These are phyloP conservation scores for Popillia japonica DNA, from an alignment of 1,140 invertebrate species.

Conservation along the genomic window DNA sequence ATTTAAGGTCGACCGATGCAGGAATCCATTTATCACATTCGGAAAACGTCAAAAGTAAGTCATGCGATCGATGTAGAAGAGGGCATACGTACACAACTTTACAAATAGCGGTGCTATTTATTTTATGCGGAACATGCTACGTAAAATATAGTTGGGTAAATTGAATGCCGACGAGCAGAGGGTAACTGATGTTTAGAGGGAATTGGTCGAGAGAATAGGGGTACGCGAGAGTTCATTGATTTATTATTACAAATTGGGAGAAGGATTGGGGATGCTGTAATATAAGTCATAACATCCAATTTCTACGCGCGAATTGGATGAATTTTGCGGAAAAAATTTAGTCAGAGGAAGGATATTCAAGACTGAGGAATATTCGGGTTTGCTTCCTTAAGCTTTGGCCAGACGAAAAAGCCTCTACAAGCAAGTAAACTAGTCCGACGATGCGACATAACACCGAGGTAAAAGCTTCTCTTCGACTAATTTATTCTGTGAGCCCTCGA, in stretches of 20 bases:
- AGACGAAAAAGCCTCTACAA: too few relatives aligned
- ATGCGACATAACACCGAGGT: not conserved
- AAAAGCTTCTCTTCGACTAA: too few relatives aligned
- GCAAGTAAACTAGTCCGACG: not conserved
- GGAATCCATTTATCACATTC: constrained; percentile 8
- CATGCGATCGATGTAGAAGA: constrained; percentile 14
- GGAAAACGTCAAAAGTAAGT: constrained; percentile 25
- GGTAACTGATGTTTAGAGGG: not conserved
- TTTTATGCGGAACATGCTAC: not conserved
- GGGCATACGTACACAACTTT: constrained; percentile 21
- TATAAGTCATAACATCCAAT: too few relatives aligned
- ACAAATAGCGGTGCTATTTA: constrained; percentile 7
- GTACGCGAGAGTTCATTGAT: not conserved
- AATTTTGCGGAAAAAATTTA: too few relatives aligned
- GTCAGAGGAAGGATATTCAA: too few relatives aligned
- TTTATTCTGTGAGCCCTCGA: not conserved
- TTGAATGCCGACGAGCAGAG: not conserved
- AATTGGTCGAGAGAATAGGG: not conserved
- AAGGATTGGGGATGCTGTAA: too few relatives aligned
- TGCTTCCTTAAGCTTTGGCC: too few relatives aligned
- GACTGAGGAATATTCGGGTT: too few relatives aligned
- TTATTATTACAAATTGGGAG: constrained; percentile 12
- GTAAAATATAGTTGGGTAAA: not conserved
- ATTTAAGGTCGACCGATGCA: not conserved
- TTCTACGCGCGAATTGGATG: too few relatives aligned